Base-by-base conservation (phyloP, 2,888 invertebrate genomes). In the Dasypolia templi region DNA sequence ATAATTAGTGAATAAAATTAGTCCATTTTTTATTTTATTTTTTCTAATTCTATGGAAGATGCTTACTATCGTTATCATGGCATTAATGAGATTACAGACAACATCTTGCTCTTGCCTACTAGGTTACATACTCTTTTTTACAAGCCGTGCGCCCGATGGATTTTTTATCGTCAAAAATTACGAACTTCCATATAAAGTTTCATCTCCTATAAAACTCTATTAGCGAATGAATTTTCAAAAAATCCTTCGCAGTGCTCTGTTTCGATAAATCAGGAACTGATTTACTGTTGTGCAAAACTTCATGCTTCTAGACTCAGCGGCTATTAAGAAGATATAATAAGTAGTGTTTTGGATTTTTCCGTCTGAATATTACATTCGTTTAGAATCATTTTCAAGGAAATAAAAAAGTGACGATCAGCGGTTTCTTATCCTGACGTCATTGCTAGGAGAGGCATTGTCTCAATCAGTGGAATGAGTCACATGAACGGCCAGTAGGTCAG, bases 381-480 rank as follows among this genome's bases (percentile, higher is more conserved):
- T 29, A 2, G 32, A 58, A 71, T 51, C 35, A 17, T 44, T 42
- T 55, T 32, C 32, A 65, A 75, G n/a, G 44, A 51, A 51, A 49
- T 22, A 53, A 12, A 14, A 22, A 22, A 17, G 12, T 19, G 26
- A 14, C 42, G 17, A 49, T 29, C 17, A n/a, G 51, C 61, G 39
- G 53, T 71, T 65, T 67, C 44, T 39, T 17, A 35, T 29, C 17
- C 26, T 82, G 74, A 80, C 76, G 81, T 80, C 81, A 82, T 64
- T 17, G 11, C 26, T 61, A 51, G 58, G 29, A 58, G 62, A 76
- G 66, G 58, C 69, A 53, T 51, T 62, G 68, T 56, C 39, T 32
- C 42, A 81, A 66, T 67, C 81, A 76, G 2, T 42, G 19, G 49
- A 53, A 12, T 82, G 84, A 82, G 62, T 82, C 82, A 84, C 77